Evolutionary conservation across 2,888 invertebrate species (phyloP), one percentile per base, ranked within the genome.

Genomic region (Litoditis marina): DNA sequence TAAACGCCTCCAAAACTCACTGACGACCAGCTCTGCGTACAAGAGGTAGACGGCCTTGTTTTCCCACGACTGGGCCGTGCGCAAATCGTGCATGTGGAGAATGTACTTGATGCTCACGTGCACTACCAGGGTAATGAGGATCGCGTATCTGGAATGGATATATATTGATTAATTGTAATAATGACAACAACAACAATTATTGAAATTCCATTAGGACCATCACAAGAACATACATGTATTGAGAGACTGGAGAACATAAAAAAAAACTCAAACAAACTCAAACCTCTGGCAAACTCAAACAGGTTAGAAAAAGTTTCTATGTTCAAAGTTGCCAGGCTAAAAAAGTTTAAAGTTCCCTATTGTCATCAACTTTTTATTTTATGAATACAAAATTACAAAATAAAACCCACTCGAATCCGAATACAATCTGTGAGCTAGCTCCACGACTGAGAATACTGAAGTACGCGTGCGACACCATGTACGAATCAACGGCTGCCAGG

Each of bases 11-110:
- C 25, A 44, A 42, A 47, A 78, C 85, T 82, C 79, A 88, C 95
- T 95, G 86, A 96, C 92, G 39, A 94, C 88, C 61, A 99, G 87
- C 85, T 99, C 98, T 0, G 94, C 92, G 83, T 98, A 96, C 1
- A 99, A 87, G 42, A 99, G 86, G 81, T 94, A 96, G 0, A 96
- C 94, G 11, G 96, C 95, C 85, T 99, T 99, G 84, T 92, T 94
- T 84, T 99, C 98, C 98, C 98, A 99, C 0, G 95, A 95, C 58
- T 80, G 77, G 8, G 73, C 70, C 47, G 91, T 92, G 82, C 96
- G 94, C 6, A 93, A 87, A 83, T 94, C 94, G 84, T 94, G 89
- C 2, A 91, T 89, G 84, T 94, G 94, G 34, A 92, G 85, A 28
- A 90, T 86, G 83, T 94, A 93, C 83, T 99, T 98, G 71, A 95